These are phyloP conservation scores for Shinisaurus crocodilurus DNA, from an alignment of 2,113 vertebrate genomes.

Conservation along the genomic window DNA sequence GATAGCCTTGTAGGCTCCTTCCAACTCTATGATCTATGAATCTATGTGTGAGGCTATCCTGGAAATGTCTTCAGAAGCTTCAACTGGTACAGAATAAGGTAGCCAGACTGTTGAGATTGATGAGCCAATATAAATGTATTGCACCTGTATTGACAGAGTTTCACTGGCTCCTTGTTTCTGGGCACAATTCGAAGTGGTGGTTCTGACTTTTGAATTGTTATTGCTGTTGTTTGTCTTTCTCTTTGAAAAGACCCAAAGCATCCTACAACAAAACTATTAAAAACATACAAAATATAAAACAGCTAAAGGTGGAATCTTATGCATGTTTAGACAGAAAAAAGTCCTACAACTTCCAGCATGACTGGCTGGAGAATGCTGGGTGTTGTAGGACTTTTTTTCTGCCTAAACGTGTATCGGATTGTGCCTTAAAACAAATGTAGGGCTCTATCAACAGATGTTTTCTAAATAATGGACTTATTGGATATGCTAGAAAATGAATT, in stretches of 20 bases:
- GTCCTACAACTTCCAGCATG: no score
- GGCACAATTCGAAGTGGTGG: background rate
- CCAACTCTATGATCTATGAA: no score
- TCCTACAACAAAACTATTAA: no score
- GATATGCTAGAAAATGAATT: slow-evolving; percentile 49
- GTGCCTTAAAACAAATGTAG: background rate
- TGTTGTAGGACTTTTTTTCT: no score
- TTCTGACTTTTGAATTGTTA: background rate
- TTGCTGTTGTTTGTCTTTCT: no score
- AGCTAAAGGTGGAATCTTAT: no score
- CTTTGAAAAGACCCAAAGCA: no score
- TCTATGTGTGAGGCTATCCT: background rate
- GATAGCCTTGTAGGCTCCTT: no score
- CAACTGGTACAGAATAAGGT: background rate
- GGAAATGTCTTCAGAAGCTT: background rate
- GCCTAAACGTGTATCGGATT: no score
- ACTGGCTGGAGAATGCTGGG: no score
- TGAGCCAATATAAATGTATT: background rate
- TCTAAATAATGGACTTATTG: background rate
- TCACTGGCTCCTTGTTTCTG: background rate
- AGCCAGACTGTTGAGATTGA: background rate
- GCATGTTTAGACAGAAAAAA: no score
- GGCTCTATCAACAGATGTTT: background rate
- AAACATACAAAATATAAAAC: no score
- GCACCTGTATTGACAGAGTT: background rate